Conservation (phyloP, 2,113 vertebrate species). For the Paracanthobrama guichenoti region DNA sequence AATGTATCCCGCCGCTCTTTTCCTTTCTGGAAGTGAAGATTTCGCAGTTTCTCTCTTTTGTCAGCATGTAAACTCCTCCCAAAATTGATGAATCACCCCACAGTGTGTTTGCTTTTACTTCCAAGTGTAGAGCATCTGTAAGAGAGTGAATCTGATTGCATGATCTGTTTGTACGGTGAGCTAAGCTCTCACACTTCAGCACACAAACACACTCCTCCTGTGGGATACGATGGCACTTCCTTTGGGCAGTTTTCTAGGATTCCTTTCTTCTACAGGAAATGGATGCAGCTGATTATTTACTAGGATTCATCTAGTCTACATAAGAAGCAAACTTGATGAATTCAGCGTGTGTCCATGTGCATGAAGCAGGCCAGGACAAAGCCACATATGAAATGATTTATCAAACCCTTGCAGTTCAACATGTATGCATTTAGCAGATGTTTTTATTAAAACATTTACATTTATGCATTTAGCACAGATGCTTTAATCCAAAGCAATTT, state of each 20-base stretch:
- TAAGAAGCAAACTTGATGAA: constrained; percentile 77
- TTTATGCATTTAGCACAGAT: too few relatives aligned
- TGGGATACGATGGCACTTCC: constrained; percentile 81
- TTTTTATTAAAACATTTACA: neutral
- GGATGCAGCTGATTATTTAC: constrained; percentile 88
- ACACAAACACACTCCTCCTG: constrained; percentile 1
- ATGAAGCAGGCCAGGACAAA: constrained; percentile 44
- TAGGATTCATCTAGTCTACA: constrained; percentile 88
- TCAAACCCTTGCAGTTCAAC: constrained; percentile 4
- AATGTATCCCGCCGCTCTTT: neutral
- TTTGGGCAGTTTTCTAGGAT: constrained; percentile 85
- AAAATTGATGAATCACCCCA: neutral
- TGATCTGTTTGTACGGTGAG: neutral
- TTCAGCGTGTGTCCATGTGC: constrained; percentile 65
- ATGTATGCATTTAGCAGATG: neutral
- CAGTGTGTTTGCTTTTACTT: neutral
- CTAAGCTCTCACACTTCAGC: constrained; percentile 8
- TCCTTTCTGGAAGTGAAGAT: neutral
- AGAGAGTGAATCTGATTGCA: neutral
- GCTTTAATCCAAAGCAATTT: too few relatives aligned
- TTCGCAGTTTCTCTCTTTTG: neutral
- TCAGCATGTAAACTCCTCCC: neutral
- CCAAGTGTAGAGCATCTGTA: neutral
- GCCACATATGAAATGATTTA: constrained; percentile 59
- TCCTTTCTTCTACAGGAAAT: constrained; percentile 83